A percentile compares a stretch with the other conserved stretches of the same genome.
Evolutionary conservation across 2,113 vertebrate species (phyloP).

Genomic region (Hyperoodon ampullatus): DNA sequence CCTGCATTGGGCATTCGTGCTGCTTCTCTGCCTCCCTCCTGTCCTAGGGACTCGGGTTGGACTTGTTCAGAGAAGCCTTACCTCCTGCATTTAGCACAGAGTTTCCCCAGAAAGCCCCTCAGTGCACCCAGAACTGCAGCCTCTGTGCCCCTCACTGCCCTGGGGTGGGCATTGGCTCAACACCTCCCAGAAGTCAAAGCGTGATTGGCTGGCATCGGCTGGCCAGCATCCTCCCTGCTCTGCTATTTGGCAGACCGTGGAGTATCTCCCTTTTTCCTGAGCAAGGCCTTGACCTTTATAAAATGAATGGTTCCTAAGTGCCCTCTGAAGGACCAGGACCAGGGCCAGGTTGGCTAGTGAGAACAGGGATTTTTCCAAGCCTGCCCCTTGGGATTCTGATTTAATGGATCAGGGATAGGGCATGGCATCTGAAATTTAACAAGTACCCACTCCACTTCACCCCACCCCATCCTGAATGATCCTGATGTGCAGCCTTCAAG

Average conservation of each 20-base stretch:
- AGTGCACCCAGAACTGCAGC: background rate
- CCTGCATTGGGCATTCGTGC: background rate
- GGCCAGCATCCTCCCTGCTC: background rate
- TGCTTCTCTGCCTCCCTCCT: background rate
- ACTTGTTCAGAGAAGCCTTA: background rate
- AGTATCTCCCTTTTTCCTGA: background rate
- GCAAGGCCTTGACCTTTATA: background rate
- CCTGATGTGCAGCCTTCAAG: background rate
- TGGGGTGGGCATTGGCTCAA: background rate
- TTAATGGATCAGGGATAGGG: too few species aligned
- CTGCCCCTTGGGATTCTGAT: background rate
- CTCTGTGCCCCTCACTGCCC: background rate
- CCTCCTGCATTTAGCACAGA: background rate
- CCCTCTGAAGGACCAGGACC: background rate
- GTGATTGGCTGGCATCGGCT: fast-evolving
- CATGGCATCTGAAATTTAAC: background rate
- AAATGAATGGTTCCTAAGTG: background rate
- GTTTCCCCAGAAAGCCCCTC: background rate
- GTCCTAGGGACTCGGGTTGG: background rate
- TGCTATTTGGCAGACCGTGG: background rate
- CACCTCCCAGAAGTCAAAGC: background rate
- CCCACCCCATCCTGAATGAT: too few species aligned
- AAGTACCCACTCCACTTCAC: background rate
- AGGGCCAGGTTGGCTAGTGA: background rate
- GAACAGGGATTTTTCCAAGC: background rate